These are phyloP conservation scores for Laticauda colubrina DNA, from an alignment of 2,113 vertebrate genomes.

Conservation along the genomic window DNA sequence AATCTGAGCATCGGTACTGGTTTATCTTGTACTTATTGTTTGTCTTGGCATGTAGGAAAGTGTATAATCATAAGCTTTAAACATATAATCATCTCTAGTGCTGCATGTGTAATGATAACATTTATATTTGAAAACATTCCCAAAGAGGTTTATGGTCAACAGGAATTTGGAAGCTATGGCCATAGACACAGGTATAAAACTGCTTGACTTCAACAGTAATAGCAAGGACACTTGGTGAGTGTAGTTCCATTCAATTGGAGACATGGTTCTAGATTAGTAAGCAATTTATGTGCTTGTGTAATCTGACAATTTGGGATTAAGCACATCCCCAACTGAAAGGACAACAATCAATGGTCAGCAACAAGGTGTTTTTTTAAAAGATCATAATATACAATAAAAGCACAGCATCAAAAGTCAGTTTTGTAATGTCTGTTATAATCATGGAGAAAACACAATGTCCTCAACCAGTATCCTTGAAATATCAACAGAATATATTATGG, in stretches of 20 bases:
- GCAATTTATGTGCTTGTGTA: neutral
- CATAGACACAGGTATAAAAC: neutral
- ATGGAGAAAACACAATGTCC: neutral
- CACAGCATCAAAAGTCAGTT: neutral
- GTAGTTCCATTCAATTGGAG: neutral
- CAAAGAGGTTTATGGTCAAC: neutral
- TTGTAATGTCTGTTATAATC: neutral
- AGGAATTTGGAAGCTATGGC: neutral
- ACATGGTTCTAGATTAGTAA: neutral
- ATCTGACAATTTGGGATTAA: neutral
- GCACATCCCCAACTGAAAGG: neutral
- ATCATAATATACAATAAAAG: neutral
- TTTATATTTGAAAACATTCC: neutral
- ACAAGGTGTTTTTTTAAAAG: neutral
- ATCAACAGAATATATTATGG: neutral
- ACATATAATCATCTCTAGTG: neutral
- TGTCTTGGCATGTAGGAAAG: neutral
- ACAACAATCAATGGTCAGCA: neutral
- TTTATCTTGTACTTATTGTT: too few species aligned
- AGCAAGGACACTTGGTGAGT: neutral
- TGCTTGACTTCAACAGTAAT: neutral
- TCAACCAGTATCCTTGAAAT: neutral
- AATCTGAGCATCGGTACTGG: neutral
- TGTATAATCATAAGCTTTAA: neutral
- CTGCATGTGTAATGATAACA: neutral